These are phyloP conservation scores for Timandra comae DNA, from an alignment of 2,888 invertebrate genomes.

Conservation along the genomic window DNA sequence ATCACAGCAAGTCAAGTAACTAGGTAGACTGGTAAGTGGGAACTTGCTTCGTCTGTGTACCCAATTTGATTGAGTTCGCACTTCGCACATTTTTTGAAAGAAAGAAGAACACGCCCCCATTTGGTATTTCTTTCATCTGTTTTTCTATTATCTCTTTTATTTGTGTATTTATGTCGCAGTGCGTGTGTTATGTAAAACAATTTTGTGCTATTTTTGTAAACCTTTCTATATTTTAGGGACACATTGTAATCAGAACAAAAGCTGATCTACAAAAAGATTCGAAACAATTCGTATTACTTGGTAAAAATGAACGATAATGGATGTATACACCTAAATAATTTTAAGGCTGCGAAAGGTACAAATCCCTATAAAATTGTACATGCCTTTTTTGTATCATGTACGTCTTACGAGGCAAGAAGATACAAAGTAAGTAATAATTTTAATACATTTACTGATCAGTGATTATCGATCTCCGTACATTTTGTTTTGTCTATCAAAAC, in stretches of 20 bases:
- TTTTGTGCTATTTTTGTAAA: too few species aligned
- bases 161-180: slow-evolving; percentile 7
- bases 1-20: too few species aligned
- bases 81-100: slow-evolving; percentile 26
- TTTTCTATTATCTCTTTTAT: slow-evolving; percentile 20
- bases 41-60: slow-evolving; percentile 20
- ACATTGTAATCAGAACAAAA: too few species aligned
- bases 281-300: too few species aligned
- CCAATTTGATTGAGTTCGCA: slow-evolving; percentile 15
- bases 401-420: slow-evolving; percentile 86
- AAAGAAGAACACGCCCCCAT: slow-evolving; percentile 29
- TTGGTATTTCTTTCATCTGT: slow-evolving; percentile 19
- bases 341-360: slow-evolving; percentile 86
- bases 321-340: slow-evolving; percentile 87
- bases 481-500: too few species aligned
- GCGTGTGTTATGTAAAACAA: background rate
- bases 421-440: slow-evolving; percentile 86
- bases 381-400: slow-evolving; percentile 90
- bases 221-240: too few species aligned
- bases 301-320: slow-evolving; percentile 81
- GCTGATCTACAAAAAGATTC: too few species aligned
- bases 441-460: too few species aligned
- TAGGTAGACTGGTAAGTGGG: too few species aligned
- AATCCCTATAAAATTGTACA: slow-evolving; percentile 87
- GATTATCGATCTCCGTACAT: too few species aligned